Evolutionary conservation across 2,888 invertebrate genomes (phyloP), one percentile per base, ranked within the genome.

Genomic region (Pristionchus japonicus): DNA sequence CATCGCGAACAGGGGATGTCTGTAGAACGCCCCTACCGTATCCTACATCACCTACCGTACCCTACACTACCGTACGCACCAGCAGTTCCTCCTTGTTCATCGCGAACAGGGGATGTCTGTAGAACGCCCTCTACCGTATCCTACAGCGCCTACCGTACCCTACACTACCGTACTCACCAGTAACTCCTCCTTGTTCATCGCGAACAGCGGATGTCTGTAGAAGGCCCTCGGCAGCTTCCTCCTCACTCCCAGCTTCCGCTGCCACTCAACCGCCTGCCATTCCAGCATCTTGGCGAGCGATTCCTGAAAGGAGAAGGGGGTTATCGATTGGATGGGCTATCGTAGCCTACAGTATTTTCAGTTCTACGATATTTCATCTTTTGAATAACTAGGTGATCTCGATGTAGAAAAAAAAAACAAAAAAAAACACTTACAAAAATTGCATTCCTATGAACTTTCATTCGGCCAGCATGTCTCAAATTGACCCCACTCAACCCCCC

Each of bases 181-280:
- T 27, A 57, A 27, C 23, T 85, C 85, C 40, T 20, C 11, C 20
- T 64, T 52, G 27, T 47, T 85, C 43, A 64, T 40, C 4, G n/a
- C 37, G 23, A 85, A 85, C 31, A 85, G 40, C 1, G 85, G 61
- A 40, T 85, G 85, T 7, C 17, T n/a, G 31, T 64, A 85, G 85
- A 85, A 85, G 40, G 85, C 57, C 70, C 86, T 43, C 15, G 86
- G 86, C 47, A 70, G 49, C 0, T 15, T 31, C 23, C 86, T 67
- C 34, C 70, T 43, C 2, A n/a, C n/a, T 6, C 70, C 70, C 70
- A 86, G 40, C 27, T 70, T 9, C 31, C 86, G 9, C 86, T 86
- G 86, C 86, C 86, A 86, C 9, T 86, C 70, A 13, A 86, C 34
- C 17, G 70, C 47, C 47, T 70, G 67, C 86, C 86, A 86, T 49